phyloP scores from a whole-genome alignment of 2,113 vertebrate species.

The Oreochromis spilurus region DNA sequence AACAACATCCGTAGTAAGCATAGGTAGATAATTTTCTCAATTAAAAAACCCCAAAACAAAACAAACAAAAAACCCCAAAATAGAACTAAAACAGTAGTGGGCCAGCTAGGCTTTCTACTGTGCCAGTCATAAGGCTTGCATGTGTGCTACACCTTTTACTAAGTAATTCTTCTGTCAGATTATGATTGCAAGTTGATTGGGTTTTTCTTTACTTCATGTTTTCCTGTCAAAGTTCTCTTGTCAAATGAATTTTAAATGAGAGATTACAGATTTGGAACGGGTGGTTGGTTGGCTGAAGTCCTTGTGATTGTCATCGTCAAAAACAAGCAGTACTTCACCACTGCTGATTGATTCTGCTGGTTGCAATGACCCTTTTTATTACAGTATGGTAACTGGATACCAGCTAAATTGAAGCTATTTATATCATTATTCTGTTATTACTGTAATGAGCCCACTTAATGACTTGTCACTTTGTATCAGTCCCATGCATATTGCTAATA shows the following conservation, averaged over 20 bases:
- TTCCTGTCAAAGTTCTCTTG: background rate
- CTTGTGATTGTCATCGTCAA: background rate
- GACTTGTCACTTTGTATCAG: background rate
- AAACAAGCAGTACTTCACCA: background rate
- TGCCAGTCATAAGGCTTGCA: background rate
- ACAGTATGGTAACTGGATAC: background rate
- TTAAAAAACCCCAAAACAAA: accelerated
- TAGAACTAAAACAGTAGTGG: background rate
- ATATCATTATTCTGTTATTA: background rate
- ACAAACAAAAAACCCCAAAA: accelerated
- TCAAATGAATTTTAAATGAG: background rate
- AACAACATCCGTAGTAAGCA: background rate
- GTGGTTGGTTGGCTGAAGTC: background rate
- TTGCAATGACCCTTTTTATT: background rate
- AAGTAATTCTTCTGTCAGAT: background rate
- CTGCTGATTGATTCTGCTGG: background rate
- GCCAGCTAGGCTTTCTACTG: background rate
- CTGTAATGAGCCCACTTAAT: background rate
- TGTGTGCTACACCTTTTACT: background rate
- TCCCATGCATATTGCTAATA: background rate
- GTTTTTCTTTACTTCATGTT: background rate
- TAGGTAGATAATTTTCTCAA: background rate
- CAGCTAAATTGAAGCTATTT: background rate
- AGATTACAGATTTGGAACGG: background rate
- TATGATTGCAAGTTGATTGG: background rate